phyloP scores from a whole-genome alignment of 2,888 invertebrate genomes.

The Hypomecis punctinalis region DNA sequence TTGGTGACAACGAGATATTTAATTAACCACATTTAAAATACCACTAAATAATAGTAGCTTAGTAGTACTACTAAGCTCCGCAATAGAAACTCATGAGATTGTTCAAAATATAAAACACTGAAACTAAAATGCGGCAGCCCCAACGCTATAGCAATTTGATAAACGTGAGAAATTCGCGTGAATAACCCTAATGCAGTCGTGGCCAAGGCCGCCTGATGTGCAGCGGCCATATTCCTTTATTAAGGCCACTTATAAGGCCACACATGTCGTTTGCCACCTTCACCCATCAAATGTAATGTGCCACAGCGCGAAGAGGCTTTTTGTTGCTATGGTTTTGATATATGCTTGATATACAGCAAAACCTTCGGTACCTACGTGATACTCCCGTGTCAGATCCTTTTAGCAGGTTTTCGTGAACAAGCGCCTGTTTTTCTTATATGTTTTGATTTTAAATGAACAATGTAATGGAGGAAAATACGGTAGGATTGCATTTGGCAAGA shows the following conservation, averaged over 20 bases:
- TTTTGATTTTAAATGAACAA: too few relatives aligned
- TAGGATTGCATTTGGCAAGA: too few relatives aligned
- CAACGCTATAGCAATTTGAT: slow-evolving; percentile 41
- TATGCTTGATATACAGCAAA: not conserved
- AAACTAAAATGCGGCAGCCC: not conserved
- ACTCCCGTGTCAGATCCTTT: too few relatives aligned
- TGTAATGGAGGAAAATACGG: too few relatives aligned
- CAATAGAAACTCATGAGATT: not conserved
- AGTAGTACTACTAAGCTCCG: not conserved
- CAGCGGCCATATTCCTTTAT: slow-evolving; percentile 46
- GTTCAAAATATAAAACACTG: not conserved
- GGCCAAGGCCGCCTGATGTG: slow-evolving; percentile 36
- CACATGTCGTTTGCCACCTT: slow-evolving; percentile 30
- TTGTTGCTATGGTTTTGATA: slow-evolving; percentile 1
- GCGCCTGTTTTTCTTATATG: too few relatives aligned
- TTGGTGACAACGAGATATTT: too few relatives aligned
- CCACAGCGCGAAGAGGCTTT: slow-evolving; percentile 17
- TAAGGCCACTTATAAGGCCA: slow-evolving; percentile 31
- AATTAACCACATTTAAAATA: too few relatives aligned
- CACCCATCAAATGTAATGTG: slow-evolving; percentile 33
- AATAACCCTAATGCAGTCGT: slow-evolving; percentile 56
- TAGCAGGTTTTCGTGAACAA: too few relatives aligned
- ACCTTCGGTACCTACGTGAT: too few relatives aligned
- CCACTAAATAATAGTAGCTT: too few relatives aligned
- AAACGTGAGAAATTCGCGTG: slow-evolving; percentile 48